These are phyloP conservation scores for Elachura formosa DNA, from an alignment of 2,113 vertebrate species.

Conservation along the genomic window DNA sequence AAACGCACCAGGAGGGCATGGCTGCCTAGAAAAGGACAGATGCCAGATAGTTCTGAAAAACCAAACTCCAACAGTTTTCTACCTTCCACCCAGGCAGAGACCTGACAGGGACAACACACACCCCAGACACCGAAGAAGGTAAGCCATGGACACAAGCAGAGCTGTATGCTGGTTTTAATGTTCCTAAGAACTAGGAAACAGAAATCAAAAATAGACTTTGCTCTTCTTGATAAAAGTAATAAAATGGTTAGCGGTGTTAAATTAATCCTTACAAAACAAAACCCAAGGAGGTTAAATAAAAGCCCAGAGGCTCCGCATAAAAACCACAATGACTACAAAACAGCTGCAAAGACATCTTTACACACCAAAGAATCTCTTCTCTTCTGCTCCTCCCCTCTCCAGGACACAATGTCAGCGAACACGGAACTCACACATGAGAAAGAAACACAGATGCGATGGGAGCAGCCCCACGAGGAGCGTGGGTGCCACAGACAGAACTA, in stretches of 20 bases:
- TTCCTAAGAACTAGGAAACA: conserved; percentile 62
- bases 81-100: neutral
- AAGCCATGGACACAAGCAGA: neutral
- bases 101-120: neutral
- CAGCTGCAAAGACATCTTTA: conserved; percentile 31
- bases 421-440: neutral
- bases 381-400: neutral
- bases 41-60: rapidly evolving
- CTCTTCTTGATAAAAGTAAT: conserved; percentile 57
- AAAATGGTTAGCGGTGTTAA: conserved; percentile 61
- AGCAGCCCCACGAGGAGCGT: neutral
- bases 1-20: neutral
- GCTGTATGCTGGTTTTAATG: conserved; percentile 64
- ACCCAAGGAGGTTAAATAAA: conserved; percentile 31
- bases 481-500: neutral
- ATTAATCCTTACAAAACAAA: conserved; percentile 61
- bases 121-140: neutral
- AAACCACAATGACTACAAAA: conserved; percentile 36
- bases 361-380: neutral
- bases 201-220: conserved; percentile 63
- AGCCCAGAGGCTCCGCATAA: neutral
- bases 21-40: rapidly evolving
- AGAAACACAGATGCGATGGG: neutral
- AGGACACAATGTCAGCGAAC: neutral
- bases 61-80: rapidly evolving